Base-by-base conservation (phyloP, 2,113 vertebrate genomes). In the Polyodon spathula region DNA sequence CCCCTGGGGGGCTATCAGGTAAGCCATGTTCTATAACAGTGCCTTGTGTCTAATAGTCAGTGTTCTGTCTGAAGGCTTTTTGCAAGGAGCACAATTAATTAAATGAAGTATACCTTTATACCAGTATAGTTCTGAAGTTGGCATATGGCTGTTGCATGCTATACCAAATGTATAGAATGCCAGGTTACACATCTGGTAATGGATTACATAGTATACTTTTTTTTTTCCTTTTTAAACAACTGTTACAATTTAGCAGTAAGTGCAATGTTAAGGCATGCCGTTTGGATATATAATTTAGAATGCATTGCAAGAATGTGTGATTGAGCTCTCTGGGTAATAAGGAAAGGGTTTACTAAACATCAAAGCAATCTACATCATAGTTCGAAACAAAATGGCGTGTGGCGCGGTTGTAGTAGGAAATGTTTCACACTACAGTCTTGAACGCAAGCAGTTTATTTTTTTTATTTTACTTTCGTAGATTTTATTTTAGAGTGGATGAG, bases 1-100 rank as follows among this genome's bases (percentile, higher is more conserved):
- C 95, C 94, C 94, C 94, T 86, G 92, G 88, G 94, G 94, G 95
- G 94, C 93, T 94, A 81, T 95, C 95, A 95, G 95, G 95, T 98
- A 88, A 93, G 93, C 68, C 11, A 2, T 17, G 40, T 67, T 58
- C 37, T 37, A 27, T 64, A 40, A 59, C 60, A 9, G 7, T 12
- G n/a, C n/a, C n/a, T n/a, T n/a, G n/a, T n/a, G n/a, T 64, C 43
- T 40, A 79, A 59, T 71, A 64, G 73, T 66, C 62, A 39, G 40
- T 38, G 63, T 40, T 70, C 50, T 54, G 40, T 63, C 63, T 65
- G 61, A 55, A 68, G 51, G 64, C 61, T 46, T 46, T 54, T 50
- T 48, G 17, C 14, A 10, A 16, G 37, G 42, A 56, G 9, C 37
- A 4, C 39, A 38, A 38, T 40, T 41, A 37, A 40, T 6, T 38